Percentiles rank a stretch among this genome's conserved stretches.
Conservation (phyloP, 64 coral and sea anemone genomes). For the Porites australiensis region DNA sequence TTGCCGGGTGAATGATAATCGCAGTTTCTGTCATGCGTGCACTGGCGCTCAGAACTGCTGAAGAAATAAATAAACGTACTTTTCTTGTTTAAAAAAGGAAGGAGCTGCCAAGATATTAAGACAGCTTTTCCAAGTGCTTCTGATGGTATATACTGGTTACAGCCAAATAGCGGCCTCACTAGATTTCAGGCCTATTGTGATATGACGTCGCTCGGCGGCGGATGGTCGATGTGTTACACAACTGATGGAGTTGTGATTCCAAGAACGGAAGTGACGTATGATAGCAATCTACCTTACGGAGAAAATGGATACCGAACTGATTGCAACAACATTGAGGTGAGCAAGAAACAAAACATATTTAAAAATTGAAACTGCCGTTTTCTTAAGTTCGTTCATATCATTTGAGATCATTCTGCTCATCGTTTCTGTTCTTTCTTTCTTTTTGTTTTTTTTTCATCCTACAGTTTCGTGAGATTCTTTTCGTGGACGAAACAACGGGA, state of each 20-base stretch:
- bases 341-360: too few species aligned
- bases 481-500: conserved; percentile 3
- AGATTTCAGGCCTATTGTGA: conserved; percentile 28
- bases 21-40: too few species aligned
- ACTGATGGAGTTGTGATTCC: not conserved
- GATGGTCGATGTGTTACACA: conserved; percentile 59
- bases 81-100: not conserved
- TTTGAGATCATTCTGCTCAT: too few species aligned
- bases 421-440: too few species aligned
- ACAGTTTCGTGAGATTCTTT: conserved; percentile 29
- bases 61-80: too few species aligned
- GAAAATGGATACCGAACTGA: conserved; percentile 41
- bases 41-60: too few species aligned
- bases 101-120: not conserved
- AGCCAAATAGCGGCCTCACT: conserved; percentile 9
- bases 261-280: conserved; percentile 19
- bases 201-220: conserved; percentile 60
- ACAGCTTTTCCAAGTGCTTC: not conserved
- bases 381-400: too few species aligned
- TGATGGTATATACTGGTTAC: conserved; percentile 20
- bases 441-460: not conserved
- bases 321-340: conserved; percentile 46
- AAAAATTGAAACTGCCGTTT: too few species aligned
- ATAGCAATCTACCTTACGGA: not conserved
- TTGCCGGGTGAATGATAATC: too few species aligned